Conservation (phyloP, 2,888 invertebrate genomes). For the Elmis aenea region DNA sequence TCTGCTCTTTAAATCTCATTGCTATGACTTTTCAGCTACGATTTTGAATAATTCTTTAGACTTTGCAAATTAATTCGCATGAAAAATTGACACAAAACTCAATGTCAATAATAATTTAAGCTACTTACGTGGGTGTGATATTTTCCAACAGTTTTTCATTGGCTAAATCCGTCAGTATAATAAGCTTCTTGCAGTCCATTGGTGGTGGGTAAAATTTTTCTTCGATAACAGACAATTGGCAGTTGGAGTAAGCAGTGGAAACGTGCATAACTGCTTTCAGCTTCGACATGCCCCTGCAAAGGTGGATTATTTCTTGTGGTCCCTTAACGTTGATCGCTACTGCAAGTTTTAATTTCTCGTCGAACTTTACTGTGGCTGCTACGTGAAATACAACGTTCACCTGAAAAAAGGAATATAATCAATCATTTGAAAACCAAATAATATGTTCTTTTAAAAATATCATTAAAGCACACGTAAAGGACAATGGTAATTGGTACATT, state of each 20-base stretch:
- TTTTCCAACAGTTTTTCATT: constrained; percentile 51
- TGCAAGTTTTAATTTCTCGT: constrained; percentile 68
- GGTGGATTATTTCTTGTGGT: constrained; percentile 58
- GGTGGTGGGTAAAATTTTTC: constrained; percentile 49
- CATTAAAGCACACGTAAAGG: too few species aligned
- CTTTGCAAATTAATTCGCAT: too few species aligned
- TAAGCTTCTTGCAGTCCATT: constrained; percentile 50
- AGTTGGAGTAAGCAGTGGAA: constrained; percentile 58
- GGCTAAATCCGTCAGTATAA: constrained; percentile 49
- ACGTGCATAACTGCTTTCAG: constrained; percentile 57
- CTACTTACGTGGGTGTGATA: constrained; percentile 55
- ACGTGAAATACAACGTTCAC: constrained; percentile 53
- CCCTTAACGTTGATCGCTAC: constrained; percentile 70
- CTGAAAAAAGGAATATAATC: too few species aligned
- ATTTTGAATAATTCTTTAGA: too few species aligned
- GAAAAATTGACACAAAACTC: too few species aligned
- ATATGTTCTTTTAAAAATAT: too few species aligned
- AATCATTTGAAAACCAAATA: too few species aligned
- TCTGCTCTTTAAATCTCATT: too few species aligned
- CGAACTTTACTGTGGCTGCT: constrained; percentile 61
- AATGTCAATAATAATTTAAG: neutral
- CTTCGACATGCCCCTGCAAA: constrained; percentile 62
- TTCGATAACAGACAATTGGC: constrained; percentile 44
- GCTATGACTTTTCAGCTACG: too few species aligned
- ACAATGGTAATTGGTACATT: too few species aligned